Base-by-base conservation (phyloP, 1,140 invertebrate species). In the Agrypnia vestita region DNA sequence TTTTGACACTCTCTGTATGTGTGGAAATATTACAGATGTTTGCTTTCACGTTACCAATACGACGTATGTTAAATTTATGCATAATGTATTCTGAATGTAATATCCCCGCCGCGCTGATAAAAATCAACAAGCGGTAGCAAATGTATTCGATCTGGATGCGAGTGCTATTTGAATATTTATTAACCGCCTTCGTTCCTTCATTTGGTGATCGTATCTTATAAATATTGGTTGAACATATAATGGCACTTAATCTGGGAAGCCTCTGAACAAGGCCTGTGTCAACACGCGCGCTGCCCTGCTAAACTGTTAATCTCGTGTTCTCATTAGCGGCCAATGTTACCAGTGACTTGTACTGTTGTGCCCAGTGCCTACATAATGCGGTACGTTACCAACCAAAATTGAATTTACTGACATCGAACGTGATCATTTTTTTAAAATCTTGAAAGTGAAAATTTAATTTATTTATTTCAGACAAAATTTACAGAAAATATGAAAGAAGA, bases 81-180 rank as follows among this genome's bases (percentile, higher is more conserved):
- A 76, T 76, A 76, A 76, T 55, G 64, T 55, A 55, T 73, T 73
- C 69, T 19, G 51, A 73, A 73, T 76, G 74, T 76, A 76, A 76
- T 76, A 76, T 76, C 59, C 53, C 12, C 35, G 74, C 74, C 62
- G 55, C 74, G 55, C 55, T 64, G 74, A 76, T 76, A 76, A 76
- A 76, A 76, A 76, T 76, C 74, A 47, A 74, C 43, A 71, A 47
- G 74, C 74, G 21, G 25, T 71, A 71, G 46, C 67, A 49, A 74
- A 74, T 74, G 71, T 74, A 74, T 74, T 74, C 71, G 56, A 74
- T 74, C 71, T 59, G 71, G 53, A 74, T 55, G 71, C n/a, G 56
- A 61, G 47, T 53, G 55, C 47, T 44, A 76, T 76, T 76, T 76
- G 74, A 76, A 76, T 76, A 76, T 76, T 76, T 76, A 76, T 76